Percentiles rank a stretch among this genome's conserved stretches.
phyloP scores from a whole-genome alignment of 2,888 invertebrate species.

The Phortica okadai region DNA sequence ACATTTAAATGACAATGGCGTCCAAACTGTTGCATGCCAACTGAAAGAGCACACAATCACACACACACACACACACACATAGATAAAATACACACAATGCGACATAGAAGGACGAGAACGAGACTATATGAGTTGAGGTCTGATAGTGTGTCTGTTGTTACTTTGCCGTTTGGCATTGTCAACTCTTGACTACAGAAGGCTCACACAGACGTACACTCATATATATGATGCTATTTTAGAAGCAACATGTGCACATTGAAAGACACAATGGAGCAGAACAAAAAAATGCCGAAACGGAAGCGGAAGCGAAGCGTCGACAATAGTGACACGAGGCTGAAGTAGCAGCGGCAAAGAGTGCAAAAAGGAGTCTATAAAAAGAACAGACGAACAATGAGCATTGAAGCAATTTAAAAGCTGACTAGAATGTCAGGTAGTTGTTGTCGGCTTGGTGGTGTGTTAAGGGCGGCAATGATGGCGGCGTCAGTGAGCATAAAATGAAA shows the following conservation, averaged over 20 bases:
- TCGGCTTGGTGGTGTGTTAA: background rate
- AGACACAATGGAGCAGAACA: background rate
- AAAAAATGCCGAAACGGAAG: slow-evolving; percentile 44
- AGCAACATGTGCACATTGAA: background rate
- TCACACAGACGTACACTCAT: slow-evolving; percentile 32
- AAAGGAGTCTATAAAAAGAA: slow-evolving; percentile 38
- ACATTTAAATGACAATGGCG: slow-evolving; percentile 70
- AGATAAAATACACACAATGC: background rate
- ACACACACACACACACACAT: slow-evolving; percentile 41
- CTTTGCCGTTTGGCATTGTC: slow-evolving; percentile 20
- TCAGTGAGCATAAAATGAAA: slow-evolving; percentile 26
- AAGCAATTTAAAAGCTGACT: slow-evolving; percentile 6
- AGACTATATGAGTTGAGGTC: background rate
- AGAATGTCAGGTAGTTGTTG: slow-evolving; percentile 5
- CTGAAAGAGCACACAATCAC: slow-evolving; percentile 38
- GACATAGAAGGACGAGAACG: too few species aligned
- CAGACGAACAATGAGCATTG: slow-evolving; percentile 31
- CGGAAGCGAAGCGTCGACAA: slow-evolving; percentile 33
- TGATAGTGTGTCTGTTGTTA: background rate
- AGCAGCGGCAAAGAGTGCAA: slow-evolving; percentile 38
- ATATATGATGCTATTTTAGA: background rate
- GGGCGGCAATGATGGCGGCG: background rate
- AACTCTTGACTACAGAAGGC: slow-evolving; percentile 11
- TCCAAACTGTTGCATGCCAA: slow-evolving; percentile 56
- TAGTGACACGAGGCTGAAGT: slow-evolving; percentile 26